Percentiles rank a stretch among this genome's conserved stretches.
phyloP scores from a whole-genome alignment of 2,797 vertebrate genomes.

The Rhinoraja longicauda region DNA sequence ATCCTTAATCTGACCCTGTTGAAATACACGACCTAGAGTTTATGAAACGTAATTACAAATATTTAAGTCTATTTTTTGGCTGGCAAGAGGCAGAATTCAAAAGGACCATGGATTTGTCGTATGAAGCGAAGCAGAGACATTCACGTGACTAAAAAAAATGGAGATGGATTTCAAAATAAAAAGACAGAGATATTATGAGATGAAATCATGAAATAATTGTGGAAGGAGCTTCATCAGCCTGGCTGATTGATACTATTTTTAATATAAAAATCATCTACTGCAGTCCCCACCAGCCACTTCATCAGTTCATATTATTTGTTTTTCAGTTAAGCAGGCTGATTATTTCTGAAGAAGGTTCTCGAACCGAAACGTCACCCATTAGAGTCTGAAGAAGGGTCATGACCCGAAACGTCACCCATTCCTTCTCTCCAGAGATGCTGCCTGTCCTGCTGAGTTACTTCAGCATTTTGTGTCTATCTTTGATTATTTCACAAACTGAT shows the following conservation, averaged over 20 bases:
- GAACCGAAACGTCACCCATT: no score
- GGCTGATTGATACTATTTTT: background rate
- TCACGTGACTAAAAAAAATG: background rate
- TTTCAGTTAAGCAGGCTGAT: background rate
- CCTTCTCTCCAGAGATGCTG: no score
- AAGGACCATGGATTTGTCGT: background rate
- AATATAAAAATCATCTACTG: background rate
- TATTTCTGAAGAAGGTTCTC: background rate
- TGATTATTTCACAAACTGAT: background rate
- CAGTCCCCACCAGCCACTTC: background rate
- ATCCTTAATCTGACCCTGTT: constrained; percentile 33
- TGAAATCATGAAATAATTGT: background rate
- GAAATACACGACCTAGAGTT: constrained; percentile 11
- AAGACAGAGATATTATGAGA: background rate
- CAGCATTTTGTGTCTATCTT: no score
- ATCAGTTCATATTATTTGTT: background rate
- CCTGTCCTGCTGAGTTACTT: no score
- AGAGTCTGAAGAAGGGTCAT: background rate
- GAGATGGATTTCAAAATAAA: background rate
- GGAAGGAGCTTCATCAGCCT: background rate
- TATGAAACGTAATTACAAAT: constrained; percentile 28
- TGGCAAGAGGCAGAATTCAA: background rate
- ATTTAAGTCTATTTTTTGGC: background rate
- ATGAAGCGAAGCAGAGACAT: background rate
- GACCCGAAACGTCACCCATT: no score